A percentile compares a stretch with the other conserved stretches of the same genome.
phyloP scores from a whole-genome alignment of 2,888 invertebrate genomes.

The Charanyca ferruginea region DNA sequence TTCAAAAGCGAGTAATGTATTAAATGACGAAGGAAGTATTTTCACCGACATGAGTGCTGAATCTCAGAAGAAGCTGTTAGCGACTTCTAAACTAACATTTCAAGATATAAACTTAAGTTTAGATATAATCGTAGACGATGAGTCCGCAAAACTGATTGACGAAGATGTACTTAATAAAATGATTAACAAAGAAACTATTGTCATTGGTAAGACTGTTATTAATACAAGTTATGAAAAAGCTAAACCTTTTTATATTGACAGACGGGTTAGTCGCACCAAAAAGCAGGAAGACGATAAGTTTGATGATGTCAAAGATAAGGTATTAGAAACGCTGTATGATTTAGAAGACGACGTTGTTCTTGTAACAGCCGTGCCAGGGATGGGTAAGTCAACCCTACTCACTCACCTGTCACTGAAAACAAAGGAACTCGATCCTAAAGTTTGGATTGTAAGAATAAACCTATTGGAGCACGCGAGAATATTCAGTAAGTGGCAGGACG shows the following conservation, averaged over 20 bases:
- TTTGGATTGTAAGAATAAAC: slow-evolving; percentile 51
- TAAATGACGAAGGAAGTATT: slow-evolving; percentile 15
- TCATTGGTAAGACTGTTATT: background rate
- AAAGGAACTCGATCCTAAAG: slow-evolving; percentile 24
- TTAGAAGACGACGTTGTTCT: slow-evolving; percentile 27
- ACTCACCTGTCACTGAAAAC: slow-evolving; percentile 49
- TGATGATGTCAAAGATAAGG: background rate
- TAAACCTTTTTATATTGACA: slow-evolving; percentile 19
- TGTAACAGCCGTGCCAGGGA: slow-evolving; percentile 48
- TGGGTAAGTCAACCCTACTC: slow-evolving; percentile 59
- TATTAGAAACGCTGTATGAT: slow-evolving; percentile 33
- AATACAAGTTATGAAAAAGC: slow-evolving; percentile 17
- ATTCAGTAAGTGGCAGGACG: slow-evolving; percentile 34
- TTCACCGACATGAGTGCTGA: slow-evolving; percentile 27
- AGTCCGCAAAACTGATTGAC: slow-evolving; percentile 15
- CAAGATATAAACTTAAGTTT: slow-evolving; percentile 34
- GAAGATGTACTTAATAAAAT: slow-evolving; percentile 18
- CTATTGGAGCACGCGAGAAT: slow-evolving; percentile 28
- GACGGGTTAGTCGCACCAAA: background rate
- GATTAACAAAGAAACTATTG: slow-evolving; percentile 12
- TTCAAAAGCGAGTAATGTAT: background rate
- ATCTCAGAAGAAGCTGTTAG: slow-evolving; percentile 20
- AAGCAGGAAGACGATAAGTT: background rate
- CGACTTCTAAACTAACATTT: slow-evolving; percentile 20
- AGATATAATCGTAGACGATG: slow-evolving; percentile 22